Percentiles rank a stretch among this genome's conserved stretches.
These are phyloP conservation scores for Neolamprologus longior DNA, from an alignment of 2,113 vertebrate species.

Conservation along the genomic window DNA sequence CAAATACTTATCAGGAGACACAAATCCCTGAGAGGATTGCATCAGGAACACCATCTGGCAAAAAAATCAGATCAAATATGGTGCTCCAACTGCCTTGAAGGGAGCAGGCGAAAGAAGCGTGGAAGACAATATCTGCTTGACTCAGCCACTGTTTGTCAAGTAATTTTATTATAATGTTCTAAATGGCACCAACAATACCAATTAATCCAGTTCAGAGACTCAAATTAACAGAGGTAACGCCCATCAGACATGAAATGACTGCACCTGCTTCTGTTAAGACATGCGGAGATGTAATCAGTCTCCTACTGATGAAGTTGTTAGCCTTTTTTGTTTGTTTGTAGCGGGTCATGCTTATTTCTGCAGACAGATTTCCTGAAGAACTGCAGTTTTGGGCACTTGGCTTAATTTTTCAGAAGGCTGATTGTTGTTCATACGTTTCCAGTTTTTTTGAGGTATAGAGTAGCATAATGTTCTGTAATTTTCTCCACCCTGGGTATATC, in stretches of 20 bases:
- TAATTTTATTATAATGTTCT: background rate
- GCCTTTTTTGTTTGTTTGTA: background rate
- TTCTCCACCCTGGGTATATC: background rate
- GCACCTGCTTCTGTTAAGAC: background rate
- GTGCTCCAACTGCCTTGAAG: background rate
- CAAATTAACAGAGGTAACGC: background rate
- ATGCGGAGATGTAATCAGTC: background rate
- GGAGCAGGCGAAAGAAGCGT: background rate
- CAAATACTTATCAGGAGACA: background rate
- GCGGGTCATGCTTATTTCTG: background rate
- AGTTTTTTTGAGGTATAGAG: background rate
- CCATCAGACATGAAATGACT: background rate
- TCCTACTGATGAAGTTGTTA: background rate
- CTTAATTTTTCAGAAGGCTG: background rate
- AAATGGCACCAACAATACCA: background rate
- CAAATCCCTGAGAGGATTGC: background rate
- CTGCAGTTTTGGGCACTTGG: fast-evolving
- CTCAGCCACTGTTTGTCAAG: background rate
- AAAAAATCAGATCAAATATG: background rate
- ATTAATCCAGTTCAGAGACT: background rate
- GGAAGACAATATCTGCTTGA: background rate
- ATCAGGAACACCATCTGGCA: background rate
- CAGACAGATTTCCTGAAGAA: background rate
- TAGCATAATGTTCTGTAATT: background rate
- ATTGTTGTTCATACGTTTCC: background rate